phyloP scores from a whole-genome alignment of 2,113 vertebrate species.

The Gallinago jamesoni region DNA sequence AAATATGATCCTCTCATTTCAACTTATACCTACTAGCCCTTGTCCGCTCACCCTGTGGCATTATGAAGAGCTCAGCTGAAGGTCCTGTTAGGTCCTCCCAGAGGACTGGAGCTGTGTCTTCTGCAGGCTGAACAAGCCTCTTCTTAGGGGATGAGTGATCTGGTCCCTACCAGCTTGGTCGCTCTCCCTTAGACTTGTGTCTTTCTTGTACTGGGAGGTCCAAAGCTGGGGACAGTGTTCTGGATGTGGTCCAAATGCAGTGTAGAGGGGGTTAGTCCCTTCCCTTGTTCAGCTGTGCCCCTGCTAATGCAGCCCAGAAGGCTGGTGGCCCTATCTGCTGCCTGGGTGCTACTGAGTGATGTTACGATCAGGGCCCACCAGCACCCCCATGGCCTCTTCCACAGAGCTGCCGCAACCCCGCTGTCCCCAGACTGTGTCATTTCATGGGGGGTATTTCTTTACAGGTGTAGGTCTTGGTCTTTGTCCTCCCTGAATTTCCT shows the following conservation, averaged over 20 bases:
- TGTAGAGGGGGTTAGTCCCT: background rate
- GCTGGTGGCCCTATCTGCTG: too few species aligned
- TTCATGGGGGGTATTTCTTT: background rate
- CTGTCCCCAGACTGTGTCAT: rapidly evolving
- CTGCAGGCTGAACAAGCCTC: background rate
- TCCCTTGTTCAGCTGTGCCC: background rate
- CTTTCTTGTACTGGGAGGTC: background rate
- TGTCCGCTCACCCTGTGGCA: rapidly evolving
- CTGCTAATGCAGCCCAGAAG: background rate
- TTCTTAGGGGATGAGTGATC: background rate
- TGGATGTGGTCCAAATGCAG: background rate
- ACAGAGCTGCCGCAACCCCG: background rate
- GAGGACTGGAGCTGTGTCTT: background rate
- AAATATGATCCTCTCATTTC: background rate
- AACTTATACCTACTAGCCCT: background rate
- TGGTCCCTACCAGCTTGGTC: background rate
- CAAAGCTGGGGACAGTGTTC: background rate
- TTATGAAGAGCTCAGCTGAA: background rate
- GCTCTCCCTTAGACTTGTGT: background rate
- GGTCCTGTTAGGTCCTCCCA: background rate
- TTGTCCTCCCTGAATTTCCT: background rate
- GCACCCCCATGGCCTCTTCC: background rate
- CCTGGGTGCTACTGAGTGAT: background rate
- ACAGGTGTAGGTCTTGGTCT: background rate
- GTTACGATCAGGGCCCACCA: background rate